phyloP scores from a whole-genome alignment of 2,888 invertebrate species.

The Hemithea aestivaria region DNA sequence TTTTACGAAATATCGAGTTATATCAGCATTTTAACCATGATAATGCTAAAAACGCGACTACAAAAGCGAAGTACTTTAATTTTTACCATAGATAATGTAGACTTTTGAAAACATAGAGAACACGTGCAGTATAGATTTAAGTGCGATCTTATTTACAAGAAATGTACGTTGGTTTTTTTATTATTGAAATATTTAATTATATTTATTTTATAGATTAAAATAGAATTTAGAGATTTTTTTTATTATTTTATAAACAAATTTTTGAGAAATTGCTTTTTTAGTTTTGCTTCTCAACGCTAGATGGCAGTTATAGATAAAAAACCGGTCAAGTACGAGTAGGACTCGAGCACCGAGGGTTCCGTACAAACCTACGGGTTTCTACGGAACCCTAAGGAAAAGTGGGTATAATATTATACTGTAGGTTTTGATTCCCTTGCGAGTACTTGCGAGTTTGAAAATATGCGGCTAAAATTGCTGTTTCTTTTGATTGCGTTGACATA shows the following conservation, averaged over 20 bases:
- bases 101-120: slow-evolving; percentile 45
- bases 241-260: too few species aligned
- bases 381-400: too few species aligned
- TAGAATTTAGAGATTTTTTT: too few species aligned
- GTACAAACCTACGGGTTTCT: too few species aligned
- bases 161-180: not conserved
- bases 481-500: too few species aligned
- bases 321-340: too few species aligned
- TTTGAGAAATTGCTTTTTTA: not conserved
- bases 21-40: slow-evolving; percentile 69
- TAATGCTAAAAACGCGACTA: slow-evolving; percentile 72
- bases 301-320: slow-evolving; percentile 11
- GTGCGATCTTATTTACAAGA: slow-evolving; percentile 38
- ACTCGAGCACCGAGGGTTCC: too few species aligned
- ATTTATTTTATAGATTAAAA: not conserved
- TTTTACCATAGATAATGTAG: slow-evolving; percentile 60
- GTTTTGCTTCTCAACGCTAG: slow-evolving; percentile 20
- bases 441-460: too few species aligned
- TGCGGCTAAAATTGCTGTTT: too few species aligned
- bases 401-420: too few species aligned
- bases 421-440: too few species aligned
- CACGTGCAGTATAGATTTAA: slow-evolving; percentile 59
- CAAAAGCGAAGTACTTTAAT: slow-evolving; percentile 72
- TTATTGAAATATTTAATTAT: not conserved
- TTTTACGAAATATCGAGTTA: slow-evolving; percentile 59